A percentile compares a stretch with the other conserved stretches of the same genome.
phyloP scores from a whole-genome alignment of 2,797 vertebrate genomes.

The Syndactyla subalaris region DNA sequence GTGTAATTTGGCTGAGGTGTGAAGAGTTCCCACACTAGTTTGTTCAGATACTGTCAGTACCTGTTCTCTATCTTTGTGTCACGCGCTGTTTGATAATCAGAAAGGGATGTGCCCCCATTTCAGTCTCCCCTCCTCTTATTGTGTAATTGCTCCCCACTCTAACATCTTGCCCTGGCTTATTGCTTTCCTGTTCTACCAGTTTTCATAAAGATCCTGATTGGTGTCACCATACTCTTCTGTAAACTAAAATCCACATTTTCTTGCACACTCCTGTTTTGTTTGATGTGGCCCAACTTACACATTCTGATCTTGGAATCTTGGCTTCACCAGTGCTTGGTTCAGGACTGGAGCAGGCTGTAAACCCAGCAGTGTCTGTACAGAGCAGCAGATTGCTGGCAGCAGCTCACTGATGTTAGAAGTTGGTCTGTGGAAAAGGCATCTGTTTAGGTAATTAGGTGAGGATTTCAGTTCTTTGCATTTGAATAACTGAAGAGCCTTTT shows the following conservation, averaged over 20 bases:
- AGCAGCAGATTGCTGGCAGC: background rate
- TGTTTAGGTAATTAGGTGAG: background rate
- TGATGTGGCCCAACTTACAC: background rate
- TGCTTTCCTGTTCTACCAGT: background rate
- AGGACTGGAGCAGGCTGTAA: background rate
- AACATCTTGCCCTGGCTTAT: background rate
- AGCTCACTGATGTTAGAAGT: background rate
- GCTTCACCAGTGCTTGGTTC: background rate
- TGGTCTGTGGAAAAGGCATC: background rate
- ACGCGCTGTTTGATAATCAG: background rate
- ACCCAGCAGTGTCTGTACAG: background rate
- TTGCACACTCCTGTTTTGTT: background rate
- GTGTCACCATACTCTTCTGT: background rate
- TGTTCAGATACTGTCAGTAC: background rate
- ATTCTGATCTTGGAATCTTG: background rate
- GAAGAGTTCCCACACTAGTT: background rate
- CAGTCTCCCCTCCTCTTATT: background rate
- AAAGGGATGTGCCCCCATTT: background rate
- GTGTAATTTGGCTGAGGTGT: background rate
- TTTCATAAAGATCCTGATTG: background rate
- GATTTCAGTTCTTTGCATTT: background rate
- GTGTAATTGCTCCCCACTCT: background rate
- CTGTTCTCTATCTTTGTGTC: background rate
- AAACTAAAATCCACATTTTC: background rate
- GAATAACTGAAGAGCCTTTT: background rate